Percentiles rank a stretch among this genome's conserved stretches.
Conservation (phyloP, 2,797 vertebrate genomes). For the Urocyon cinereoargenteus region DNA sequence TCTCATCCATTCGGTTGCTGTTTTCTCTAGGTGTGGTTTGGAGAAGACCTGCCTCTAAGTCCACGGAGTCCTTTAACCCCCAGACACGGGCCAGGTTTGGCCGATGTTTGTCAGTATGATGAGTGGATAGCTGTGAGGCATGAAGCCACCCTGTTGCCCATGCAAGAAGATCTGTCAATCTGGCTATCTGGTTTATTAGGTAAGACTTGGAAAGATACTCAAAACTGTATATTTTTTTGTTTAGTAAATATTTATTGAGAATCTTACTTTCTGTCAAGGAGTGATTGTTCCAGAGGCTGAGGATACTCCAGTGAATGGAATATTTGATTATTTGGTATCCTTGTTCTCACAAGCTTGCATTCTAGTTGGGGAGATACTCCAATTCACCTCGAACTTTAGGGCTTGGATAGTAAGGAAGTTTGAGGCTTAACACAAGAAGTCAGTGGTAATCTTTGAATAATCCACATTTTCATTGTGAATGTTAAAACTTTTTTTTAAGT, state of each 20-base stretch:
- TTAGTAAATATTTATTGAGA: neutral
- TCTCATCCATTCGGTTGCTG: neutral
- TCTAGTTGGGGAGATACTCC: neutral
- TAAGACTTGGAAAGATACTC: constrained; percentile 83
- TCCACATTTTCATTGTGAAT: neutral
- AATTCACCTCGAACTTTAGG: neutral
- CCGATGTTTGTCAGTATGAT: constrained; percentile 96
- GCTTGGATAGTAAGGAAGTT: neutral
- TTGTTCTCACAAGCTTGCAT: neutral
- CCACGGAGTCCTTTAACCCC: constrained; percentile 92
- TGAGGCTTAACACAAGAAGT: constrained; percentile 15
- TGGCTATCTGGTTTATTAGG: constrained; percentile 96
- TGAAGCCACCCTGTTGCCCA: constrained; percentile 95
- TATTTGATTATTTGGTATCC: neutral
- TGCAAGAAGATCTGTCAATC: constrained; percentile 98
- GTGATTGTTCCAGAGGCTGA: neutral
- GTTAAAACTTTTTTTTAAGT: neutral
- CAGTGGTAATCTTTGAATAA: neutral
- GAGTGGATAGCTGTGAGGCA: constrained; percentile 97
- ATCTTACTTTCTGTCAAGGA: neutral
- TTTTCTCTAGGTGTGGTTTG: constrained; percentile 93
- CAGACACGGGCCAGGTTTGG: constrained; percentile 94
- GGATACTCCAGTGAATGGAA: neutral
- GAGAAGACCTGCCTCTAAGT: constrained; percentile 92
- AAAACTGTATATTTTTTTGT: neutral